Conservation (phyloP, 2,113 vertebrate genomes). For the Albula goreensis region DNA sequence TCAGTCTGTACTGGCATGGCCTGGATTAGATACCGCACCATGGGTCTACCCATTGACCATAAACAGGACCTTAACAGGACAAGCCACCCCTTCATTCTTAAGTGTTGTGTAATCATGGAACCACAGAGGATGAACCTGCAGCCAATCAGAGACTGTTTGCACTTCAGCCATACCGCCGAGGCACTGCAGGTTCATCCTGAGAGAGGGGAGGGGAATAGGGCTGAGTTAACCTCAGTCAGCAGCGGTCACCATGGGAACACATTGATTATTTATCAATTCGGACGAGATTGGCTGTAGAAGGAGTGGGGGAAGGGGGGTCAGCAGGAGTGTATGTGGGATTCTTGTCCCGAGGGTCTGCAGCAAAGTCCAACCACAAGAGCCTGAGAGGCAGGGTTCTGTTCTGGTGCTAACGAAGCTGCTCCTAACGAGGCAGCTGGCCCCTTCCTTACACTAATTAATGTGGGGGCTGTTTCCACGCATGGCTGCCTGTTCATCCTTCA, state of each 20-base stretch:
- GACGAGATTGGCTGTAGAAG: slow-evolving; percentile 37
- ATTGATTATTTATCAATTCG: slow-evolving; percentile 77
- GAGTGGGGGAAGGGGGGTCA: slow-evolving; percentile 48
- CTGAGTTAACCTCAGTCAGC: slow-evolving; percentile 39
- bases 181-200: slow-evolving; percentile 51
- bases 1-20: too few relatives aligned
- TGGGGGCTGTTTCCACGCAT: slow-evolving; percentile 18
- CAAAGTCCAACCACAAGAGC: slow-evolving; percentile 46
- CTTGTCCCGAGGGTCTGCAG: slow-evolving; percentile 53
- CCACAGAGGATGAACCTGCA: not conserved
- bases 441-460: slow-evolving; percentile 17
- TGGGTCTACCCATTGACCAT: too few relatives aligned
- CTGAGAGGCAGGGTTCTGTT: slow-evolving; percentile 42
- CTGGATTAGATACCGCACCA: too few relatives aligned
- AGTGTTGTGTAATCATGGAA: not conserved
- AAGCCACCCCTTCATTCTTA: too few relatives aligned
- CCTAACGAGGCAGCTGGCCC: slow-evolving; percentile 23
- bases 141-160: not conserved
- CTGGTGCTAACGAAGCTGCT: slow-evolving; percentile 44
- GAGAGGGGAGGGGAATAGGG: slow-evolving; percentile 48
- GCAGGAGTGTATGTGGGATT: slow-evolving; percentile 60
- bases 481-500: slow-evolving; percentile 28
- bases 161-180: slow-evolving; percentile 1
- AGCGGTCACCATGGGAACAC: slow-evolving; percentile 68
- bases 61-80: too few relatives aligned